Evolutionary conservation across 1,140 invertebrate genomes (phyloP).

Genomic region (Pygmarrhopalites habei): DNA sequence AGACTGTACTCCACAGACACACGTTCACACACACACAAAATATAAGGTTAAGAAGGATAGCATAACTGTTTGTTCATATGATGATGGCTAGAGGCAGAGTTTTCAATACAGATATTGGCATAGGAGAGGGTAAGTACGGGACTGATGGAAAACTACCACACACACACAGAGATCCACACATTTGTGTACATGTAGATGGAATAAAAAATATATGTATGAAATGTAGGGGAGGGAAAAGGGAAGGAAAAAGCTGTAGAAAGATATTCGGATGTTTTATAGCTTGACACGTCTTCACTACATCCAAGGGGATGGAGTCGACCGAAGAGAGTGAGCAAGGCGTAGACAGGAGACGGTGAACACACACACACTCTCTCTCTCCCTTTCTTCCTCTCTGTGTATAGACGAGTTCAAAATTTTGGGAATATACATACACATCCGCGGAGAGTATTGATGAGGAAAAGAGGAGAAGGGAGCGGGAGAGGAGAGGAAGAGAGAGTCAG

Average conservation of each 20-base stretch:
- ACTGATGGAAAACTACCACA: too few species aligned
- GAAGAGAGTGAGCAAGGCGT: conserved; percentile 17
- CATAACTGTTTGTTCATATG: too few species aligned
- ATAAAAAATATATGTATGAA: background rate
- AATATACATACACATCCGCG: background rate
- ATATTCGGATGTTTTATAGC: background rate
- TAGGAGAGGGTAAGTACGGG: too few species aligned
- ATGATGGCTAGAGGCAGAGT: too few species aligned
- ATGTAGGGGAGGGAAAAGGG: too few species aligned
- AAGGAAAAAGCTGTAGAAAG: background rate
- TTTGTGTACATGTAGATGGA: background rate
- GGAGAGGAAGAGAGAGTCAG: background rate
- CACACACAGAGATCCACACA: too few species aligned
- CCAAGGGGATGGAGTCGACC: background rate
- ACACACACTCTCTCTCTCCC: background rate
- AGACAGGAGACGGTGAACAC: conserved; percentile 11
- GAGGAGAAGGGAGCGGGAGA: background rate
- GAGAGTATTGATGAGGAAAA: too few species aligned
- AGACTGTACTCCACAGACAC: too few species aligned
- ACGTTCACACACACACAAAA: too few species aligned
- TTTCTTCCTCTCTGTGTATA: background rate
- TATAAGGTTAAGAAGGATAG: too few species aligned
- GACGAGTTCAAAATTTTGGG: background rate
- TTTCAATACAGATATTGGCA: too few species aligned
- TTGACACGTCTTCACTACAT: conserved; percentile 7